Conservation (phyloP, 2,113 vertebrate species). For the Platichthys flesus region DNA sequence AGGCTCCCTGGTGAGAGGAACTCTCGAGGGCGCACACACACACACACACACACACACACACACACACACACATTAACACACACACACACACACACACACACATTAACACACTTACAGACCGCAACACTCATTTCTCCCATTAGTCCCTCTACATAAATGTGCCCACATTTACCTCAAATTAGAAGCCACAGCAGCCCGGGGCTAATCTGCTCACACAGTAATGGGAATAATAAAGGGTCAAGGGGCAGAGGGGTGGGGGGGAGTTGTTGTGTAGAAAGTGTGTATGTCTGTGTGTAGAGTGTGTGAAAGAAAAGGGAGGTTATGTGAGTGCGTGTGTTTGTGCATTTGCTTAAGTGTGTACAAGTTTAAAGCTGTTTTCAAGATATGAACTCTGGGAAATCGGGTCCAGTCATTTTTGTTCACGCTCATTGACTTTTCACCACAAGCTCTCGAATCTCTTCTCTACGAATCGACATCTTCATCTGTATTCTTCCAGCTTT, state of each 20-base stretch:
- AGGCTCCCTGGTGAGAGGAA: conserved; percentile 41
- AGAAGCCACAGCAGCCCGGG: conserved; percentile 22
- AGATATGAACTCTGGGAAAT: background rate
- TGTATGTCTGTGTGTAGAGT: background rate
- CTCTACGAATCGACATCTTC: too few species aligned
- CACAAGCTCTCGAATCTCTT: too few species aligned
- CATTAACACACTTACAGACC: conserved; percentile 29
- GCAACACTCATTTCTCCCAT: conserved; percentile 46
- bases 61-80: conserved; percentile 22
- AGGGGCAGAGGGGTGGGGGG: background rate
- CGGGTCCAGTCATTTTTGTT: too few species aligned
- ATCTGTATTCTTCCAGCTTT: too few species aligned
- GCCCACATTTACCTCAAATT: conserved; percentile 57
- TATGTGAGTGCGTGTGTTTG: too few species aligned
- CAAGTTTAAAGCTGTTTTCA: too few species aligned
- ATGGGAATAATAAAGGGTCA: conserved; percentile 49
- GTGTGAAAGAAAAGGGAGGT: too few species aligned
- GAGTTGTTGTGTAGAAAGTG: background rate
- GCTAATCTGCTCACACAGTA: conserved; percentile 27
- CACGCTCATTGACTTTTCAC: too few species aligned
- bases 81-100: conserved; percentile 1
- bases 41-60: background rate
- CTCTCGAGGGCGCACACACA: background rate
- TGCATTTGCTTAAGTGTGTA: background rate
- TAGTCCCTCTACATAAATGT: conserved; percentile 51